These are phyloP conservation scores for Ruditapes philippinarum DNA, from an alignment of 1,140 invertebrate species.

Conservation along the genomic window DNA sequence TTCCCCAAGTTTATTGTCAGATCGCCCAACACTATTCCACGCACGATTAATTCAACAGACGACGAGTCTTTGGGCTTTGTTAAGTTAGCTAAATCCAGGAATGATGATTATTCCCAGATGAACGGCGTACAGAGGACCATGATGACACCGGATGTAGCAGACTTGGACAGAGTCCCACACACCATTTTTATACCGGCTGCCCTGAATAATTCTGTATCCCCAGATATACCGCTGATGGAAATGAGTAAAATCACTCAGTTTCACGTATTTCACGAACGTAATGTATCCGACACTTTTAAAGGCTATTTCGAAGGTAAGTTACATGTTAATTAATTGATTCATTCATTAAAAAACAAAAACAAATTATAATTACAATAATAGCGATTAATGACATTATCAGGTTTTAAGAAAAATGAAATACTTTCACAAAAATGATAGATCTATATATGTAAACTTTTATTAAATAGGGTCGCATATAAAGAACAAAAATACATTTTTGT, in stretches of 20 bases:
- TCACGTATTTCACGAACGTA: neutral
- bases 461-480: too few relatives aligned
- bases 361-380: too few relatives aligned
- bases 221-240: neutral
- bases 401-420: too few relatives aligned
- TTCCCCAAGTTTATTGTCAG: constrained; percentile 4
- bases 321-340: too few relatives aligned
- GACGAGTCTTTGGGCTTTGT: neutral
- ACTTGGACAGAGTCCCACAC: neutral
- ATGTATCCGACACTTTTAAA: neutral
- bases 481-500: too few relatives aligned
- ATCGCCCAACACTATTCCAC: neutral
- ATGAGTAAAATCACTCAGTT: neutral
- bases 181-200: constrained; percentile 8
- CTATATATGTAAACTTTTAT: too few relatives aligned
- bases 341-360: neutral
- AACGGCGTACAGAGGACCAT: neutral
- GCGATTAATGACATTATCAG: too few relatives aligned
- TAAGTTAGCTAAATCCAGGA: neutral
- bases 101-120: neutral
- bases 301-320: neutral
- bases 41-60: constrained; percentile 1
- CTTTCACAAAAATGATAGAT: too few relatives aligned
- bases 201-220: neutral
- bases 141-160: neutral